A percentile compares a stretch with the other conserved stretches of the same genome.
Conservation (phyloP, 2,888 invertebrate genomes). For the Camponotus fellah region DNA sequence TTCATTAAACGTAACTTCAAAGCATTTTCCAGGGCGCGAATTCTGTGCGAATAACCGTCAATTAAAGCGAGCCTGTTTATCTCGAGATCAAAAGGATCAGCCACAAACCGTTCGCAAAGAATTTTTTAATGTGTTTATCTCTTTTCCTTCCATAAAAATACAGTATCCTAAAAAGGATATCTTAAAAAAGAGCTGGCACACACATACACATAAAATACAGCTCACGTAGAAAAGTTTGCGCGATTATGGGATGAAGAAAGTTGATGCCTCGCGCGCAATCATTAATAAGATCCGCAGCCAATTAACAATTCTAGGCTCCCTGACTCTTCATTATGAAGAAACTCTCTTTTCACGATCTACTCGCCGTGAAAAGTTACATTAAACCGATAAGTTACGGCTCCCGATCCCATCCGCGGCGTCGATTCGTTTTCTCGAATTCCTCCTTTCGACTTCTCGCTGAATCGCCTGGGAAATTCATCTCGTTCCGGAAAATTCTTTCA, state of each 20-base stretch:
- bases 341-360: slow-evolving; percentile 56
- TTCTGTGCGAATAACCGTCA: not conserved
- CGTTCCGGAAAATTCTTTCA: slow-evolving; percentile 26
- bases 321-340: slow-evolving; percentile 31
- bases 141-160: not conserved
- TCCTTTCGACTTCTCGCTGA: slow-evolving; percentile 55
- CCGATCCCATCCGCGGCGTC: slow-evolving; percentile 43
- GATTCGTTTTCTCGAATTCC: slow-evolving; percentile 67
- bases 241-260: slow-evolving; percentile 58
- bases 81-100: not conserved
- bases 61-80: slow-evolving; percentile 16
- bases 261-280: slow-evolving; percentile 48
- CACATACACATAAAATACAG: not conserved
- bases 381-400: slow-evolving; percentile 61
- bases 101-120: not conserved
- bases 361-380: slow-evolving; percentile 43
- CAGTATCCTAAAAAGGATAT: not conserved
- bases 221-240: slow-evolving; percentile 44
- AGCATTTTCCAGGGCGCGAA: not conserved
- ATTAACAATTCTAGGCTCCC: slow-evolving; percentile 63
- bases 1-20: not conserved
- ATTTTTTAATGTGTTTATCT: slow-evolving; percentile 7
- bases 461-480: slow-evolving; percentile 56
- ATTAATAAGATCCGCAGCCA: slow-evolving; percentile 63
- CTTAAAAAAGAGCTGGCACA: not conserved